These are phyloP conservation scores for Cheirogaleus medius DNA, from an alignment of 2,113 vertebrate genomes.

Conservation along the genomic window DNA sequence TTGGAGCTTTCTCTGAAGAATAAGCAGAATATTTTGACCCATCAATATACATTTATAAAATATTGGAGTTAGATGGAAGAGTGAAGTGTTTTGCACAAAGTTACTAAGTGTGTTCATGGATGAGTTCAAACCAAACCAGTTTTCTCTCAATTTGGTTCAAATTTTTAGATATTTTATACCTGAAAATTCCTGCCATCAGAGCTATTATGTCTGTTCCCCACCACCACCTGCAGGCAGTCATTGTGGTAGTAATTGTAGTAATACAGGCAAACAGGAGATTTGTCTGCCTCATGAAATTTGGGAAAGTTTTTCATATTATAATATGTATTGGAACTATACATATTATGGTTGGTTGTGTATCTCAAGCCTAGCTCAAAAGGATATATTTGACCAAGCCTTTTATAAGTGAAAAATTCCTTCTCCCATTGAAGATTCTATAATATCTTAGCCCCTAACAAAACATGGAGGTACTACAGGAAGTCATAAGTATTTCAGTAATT, in stretches of 20 bases:
- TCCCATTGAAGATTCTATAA: neutral
- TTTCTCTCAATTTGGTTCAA: neutral
- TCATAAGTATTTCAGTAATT: neutral
- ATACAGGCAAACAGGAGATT: neutral
- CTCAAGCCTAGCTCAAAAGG: neutral
- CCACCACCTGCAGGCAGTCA: fast-evolving
- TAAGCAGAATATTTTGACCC: neutral
- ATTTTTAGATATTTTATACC: neutral
- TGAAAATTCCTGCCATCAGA: neutral
- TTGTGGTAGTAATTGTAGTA: too few species aligned
- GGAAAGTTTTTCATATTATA: neutral
- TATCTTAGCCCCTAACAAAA: neutral
- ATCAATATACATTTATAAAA: neutral
- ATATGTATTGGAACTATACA: neutral
- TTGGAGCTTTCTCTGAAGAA: neutral
- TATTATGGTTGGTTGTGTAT: too few species aligned
- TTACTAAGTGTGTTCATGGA: neutral
- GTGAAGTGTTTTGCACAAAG: neutral
- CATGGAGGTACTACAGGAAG: neutral
- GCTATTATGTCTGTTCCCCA: neutral
- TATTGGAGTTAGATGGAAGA: neutral
- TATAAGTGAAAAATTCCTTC: neutral
- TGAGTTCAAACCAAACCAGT: neutral
- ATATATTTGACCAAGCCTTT: neutral
- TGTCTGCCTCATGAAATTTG: neutral